A percentile compares a stretch with the other conserved stretches of the same genome.
phyloP scores from a whole-genome alignment of 2,113 vertebrate genomes.

The Nipponia nippon region DNA sequence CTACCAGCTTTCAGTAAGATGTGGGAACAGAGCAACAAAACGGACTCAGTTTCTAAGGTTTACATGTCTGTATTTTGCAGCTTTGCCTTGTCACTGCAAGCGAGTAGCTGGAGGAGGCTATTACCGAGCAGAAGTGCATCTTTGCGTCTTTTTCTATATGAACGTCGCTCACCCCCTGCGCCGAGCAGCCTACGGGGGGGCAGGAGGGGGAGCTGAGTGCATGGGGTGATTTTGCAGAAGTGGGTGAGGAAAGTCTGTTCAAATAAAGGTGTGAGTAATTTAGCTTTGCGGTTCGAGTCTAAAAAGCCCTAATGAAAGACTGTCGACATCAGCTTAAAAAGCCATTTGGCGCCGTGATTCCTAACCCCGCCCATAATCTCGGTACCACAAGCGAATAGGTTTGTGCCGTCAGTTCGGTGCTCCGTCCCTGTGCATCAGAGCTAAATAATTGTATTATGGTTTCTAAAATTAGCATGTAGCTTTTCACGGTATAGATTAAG shows the following conservation, averaged over 20 bases:
- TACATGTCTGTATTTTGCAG: neutral
- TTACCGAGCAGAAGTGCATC: neutral
- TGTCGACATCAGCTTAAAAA: neutral
- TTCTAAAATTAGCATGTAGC: neutral
- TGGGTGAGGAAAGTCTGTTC: slow-evolving; percentile 35
- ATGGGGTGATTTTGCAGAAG: slow-evolving; percentile 4
- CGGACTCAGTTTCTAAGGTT: neutral
- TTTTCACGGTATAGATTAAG: neutral
- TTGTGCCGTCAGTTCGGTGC: neutral
- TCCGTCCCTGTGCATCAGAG: neutral
- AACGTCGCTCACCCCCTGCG: accelerated
- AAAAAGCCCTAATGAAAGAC: slow-evolving; percentile 31
- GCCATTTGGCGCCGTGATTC: neutral
- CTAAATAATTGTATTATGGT: neutral
- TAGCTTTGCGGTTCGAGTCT: neutral
- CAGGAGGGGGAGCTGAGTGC: neutral
- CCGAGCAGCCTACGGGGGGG: accelerated
- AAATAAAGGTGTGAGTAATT: slow-evolving; percentile 51
- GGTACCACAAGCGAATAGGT: neutral
- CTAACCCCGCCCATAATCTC: neutral
- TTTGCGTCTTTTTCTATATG: accelerated
- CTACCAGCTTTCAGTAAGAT: neutral
- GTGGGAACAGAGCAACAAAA: neutral
- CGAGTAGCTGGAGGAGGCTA: neutral
- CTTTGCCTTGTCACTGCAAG: neutral